phyloP scores from a whole-genome alignment of 2,113 vertebrate genomes.

The Rousettus leschenaultii region DNA sequence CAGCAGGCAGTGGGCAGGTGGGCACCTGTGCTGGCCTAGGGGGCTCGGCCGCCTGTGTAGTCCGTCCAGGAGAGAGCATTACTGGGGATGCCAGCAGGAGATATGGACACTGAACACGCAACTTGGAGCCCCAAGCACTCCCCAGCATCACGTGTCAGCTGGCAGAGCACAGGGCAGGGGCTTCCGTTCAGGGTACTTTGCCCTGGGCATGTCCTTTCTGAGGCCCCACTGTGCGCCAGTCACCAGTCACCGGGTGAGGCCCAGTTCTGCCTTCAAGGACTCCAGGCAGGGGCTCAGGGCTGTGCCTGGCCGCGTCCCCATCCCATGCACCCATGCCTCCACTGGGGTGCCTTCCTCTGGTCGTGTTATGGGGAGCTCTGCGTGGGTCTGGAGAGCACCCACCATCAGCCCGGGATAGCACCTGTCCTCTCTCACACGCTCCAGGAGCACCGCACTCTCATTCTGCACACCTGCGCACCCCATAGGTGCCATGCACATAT shows the following conservation, averaged over 20 bases:
- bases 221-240: not conserved
- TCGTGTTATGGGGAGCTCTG: fast-evolving
- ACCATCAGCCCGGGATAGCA: not conserved
- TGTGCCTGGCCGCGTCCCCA: too few relatives aligned
- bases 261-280: too few relatives aligned
- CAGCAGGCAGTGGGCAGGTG: too few relatives aligned
- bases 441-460: not conserved
- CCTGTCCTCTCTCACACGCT: not conserved
- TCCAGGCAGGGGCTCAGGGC: not conserved
- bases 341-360: too few relatives aligned
- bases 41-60: too few relatives aligned
- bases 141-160: fast-evolving
- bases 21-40: not conserved
- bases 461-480: too few relatives aligned
- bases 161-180: not conserved
- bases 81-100: not conserved
- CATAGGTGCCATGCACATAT: not conserved
- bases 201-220: not conserved
- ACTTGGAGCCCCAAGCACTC: not conserved
- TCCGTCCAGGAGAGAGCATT: not conserved
- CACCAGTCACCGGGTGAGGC: fast-evolving
- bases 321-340: fast-evolving
- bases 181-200: not conserved
- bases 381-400: not conserved
- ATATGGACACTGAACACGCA: fast-evolving